Evolutionary conservation across 2,113 vertebrate genomes (phyloP), one percentile per base, ranked within the genome.

Genomic region (Pimephales promelas): DNA sequence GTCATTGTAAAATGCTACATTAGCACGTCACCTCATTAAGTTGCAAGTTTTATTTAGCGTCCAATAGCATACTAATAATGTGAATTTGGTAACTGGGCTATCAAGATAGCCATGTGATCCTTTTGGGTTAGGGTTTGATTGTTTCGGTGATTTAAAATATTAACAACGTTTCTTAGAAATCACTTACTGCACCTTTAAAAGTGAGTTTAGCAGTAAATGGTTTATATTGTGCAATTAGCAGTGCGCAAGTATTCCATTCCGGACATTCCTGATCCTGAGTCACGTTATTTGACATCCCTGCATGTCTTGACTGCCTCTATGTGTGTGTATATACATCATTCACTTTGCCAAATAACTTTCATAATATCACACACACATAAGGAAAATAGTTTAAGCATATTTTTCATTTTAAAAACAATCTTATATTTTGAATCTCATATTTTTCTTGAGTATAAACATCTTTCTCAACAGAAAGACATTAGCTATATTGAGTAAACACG

Each of bases 381-480:
- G 11, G 22, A 45, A 56, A 76, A 56, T 26, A 8, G 28, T 45
- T 45, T 45, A 14, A 45, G 40, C 36, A 45, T 71, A 24, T 71
- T 71, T 71, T 74, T 66, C 36, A 75, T 74, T 66, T 56, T 68
- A 24, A 57, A 70, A 76, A 68, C n/a, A 34, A 24, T 20, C 47
- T 77, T 66, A 68, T 81, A 34, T 26, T 82, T 82, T 77, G 9
- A 72, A 71, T 57, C 24, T 82, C 78, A 80, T 57, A 57, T 18
- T 71, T 72, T 31, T 56, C 49, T 45, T 56, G 31, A 70, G 68
- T 73, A 43, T 72, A 82, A 73, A 79, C 71, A 71, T 62, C 54
- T 86, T 82, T 71, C 43, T 28, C 80, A 82, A 86, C 45, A 76
- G 49, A 57, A 59, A 26, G 72, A 36, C 61, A 71, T 81, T 59